Evolutionary conservation across 1,140 invertebrate species (phyloP).

Genomic region (Phortica variegata): DNA sequence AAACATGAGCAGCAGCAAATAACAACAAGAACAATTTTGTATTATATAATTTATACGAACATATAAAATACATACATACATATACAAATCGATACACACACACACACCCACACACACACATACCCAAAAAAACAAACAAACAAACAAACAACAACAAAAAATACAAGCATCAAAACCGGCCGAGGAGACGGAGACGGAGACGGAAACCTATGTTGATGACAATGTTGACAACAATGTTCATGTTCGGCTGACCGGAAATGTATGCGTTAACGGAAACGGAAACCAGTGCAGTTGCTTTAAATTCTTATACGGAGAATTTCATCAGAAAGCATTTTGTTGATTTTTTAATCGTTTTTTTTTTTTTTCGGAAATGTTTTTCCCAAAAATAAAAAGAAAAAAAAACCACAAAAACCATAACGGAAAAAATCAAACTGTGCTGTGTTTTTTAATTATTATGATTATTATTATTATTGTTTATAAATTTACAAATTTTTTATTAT

Average conservation of each 20-base stretch:
- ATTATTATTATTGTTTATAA: slow-evolving; percentile 6
- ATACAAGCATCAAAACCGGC: too few relatives aligned
- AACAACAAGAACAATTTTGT: too few relatives aligned
- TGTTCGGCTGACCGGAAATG: slow-evolving; percentile 3
- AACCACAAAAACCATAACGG: too few relatives aligned
- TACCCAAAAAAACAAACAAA: too few relatives aligned
- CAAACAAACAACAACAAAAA: background rate
- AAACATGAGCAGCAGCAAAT: too few relatives aligned
- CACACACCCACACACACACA: too few relatives aligned
- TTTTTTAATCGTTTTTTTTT: background rate
- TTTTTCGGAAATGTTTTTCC: slow-evolving; percentile 1
- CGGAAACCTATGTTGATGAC: slow-evolving; percentile 9
- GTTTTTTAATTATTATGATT: slow-evolving; percentile 6
- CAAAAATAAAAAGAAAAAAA: slow-evolving; percentile 13
- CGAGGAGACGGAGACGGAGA: background rate
- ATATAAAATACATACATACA: slow-evolving; percentile 1
- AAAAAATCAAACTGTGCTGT: slow-evolving; percentile 19
- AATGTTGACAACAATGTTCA: too few relatives aligned
- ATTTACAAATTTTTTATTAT: too few relatives aligned
- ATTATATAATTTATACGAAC: too few relatives aligned
- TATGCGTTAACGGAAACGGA: slow-evolving; percentile 6
- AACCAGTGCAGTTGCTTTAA: slow-evolving; percentile 51
- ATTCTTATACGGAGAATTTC: slow-evolving; percentile 37
- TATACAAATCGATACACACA: too few relatives aligned
- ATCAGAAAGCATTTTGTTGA: slow-evolving; percentile 34